Evolutionary conservation across 2,888 invertebrate genomes (phyloP).

Genomic region (Myathropa florea): DNA sequence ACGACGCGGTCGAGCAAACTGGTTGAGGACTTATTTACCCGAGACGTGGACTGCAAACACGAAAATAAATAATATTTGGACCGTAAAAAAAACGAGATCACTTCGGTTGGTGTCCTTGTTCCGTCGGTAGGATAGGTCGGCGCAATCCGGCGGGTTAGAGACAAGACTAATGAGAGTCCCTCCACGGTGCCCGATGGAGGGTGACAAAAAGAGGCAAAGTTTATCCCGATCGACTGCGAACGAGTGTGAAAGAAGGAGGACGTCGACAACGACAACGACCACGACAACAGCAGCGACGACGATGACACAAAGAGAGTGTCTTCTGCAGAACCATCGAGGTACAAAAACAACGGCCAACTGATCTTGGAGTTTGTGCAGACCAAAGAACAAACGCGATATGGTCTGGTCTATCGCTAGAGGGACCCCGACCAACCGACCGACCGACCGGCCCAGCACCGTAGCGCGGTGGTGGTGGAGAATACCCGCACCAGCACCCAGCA

Average conservation of each 20-base stretch:
- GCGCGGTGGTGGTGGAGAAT: conserved; percentile 10
- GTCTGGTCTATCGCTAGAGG: conserved; percentile 56
- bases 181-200: background rate
- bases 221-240: background rate
- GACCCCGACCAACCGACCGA: background rate
- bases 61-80: conserved; percentile 55
- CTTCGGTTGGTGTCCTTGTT: conserved; percentile 47
- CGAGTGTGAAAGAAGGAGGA: conserved; percentile 12
- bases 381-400: conserved; percentile 62
- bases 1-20: conserved; percentile 31
- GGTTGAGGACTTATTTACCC: conserved; percentile 45
- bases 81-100: conserved; percentile 5
- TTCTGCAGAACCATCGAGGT: conserved; percentile 46
- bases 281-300: background rate
- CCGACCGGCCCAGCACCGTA: conserved; percentile 3
- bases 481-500: background rate
- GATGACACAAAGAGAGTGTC: conserved; percentile 4
- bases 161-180: conserved; percentile 25
- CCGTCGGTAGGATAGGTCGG: conserved; percentile 34
- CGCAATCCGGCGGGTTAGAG: conserved; percentile 24
- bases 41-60: conserved; percentile 19
- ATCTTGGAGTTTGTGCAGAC: conserved; percentile 53
- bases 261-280: background rate
- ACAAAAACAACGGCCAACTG: conserved; percentile 58
- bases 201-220: background rate